Base-by-base conservation (phyloP, 1,140 invertebrate genomes). In the Lineus longissimus region DNA sequence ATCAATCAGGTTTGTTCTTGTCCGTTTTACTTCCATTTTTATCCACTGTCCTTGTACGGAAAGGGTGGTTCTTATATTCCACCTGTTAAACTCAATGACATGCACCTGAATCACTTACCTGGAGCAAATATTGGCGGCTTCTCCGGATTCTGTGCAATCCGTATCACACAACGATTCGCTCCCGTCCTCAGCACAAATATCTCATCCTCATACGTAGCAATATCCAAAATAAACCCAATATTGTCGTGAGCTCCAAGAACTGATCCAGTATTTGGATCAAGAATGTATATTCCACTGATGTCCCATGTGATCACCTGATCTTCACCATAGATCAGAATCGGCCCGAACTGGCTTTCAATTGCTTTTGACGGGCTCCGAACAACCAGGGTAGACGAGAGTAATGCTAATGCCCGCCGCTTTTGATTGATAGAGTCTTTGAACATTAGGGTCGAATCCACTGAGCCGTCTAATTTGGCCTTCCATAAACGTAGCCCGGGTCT, bases 361-460 rank as follows among this genome's bases (percentile, higher is more conserved):
- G 41, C 6, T 27, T 51, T 51, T 23, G 19, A 23, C 4, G 47
- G 19, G n/a, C 47, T 51, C 4, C 47, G 47, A 9, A 51, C 25
- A 27, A 51, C 25, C n/a, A 51, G 9, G 4, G 47, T 23, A 23
- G 47, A 51, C n/a, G 47, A 51, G n/a, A 51, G 25, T 27, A 51
- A 51, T 23, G 47, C 6, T 9, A 51, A 23, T 7, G n/a, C 47
- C 47, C 9, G 47, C 4, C 25, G 47, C n/a, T 51, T 51, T 27
- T 23, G n/a, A 19, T 9, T n/a, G 82, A 72, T 86, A 83, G 67
- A 85, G 84, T 69, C 89, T 83, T 91, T 92, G 75, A 94, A 93
- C 15, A 94, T 86, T 30, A 92, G 81, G 0, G 92, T 94, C 82
- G 91, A 88, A n/a, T 86, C 76, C n/a, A 95, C 92, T 71, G 85